Evolutionary conservation across 30 jellyfish, hydroid and myxozoan genomes (phyloP), one percentile per base, ranked within the genome.

Genomic region (Catostylus mosaicus): DNA sequence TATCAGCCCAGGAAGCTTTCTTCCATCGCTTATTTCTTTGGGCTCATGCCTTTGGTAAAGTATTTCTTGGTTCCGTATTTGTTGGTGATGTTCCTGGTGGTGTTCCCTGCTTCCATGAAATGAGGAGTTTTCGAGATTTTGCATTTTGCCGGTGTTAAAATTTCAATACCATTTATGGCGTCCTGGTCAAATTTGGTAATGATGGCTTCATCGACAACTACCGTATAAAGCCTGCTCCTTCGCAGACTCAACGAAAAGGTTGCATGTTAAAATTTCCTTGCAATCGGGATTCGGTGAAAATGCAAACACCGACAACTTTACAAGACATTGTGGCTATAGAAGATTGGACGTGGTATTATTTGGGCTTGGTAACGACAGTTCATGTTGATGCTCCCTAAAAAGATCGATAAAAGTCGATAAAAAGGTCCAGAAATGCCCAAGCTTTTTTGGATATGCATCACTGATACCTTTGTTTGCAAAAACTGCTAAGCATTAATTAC

Each of bases 181-280:
- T 88, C 82, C 73, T 36, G 77, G 89, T 78, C 91, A 87, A 74
- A 87, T 87, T 87, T 87, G 96, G 96, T 56, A 77, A 87, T 59
- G 74, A 46, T 62, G 89, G 79, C 88, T 64, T 24, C 74, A 37
- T 76, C 63, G 31, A 7, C 70, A 30, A 52, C 62, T 75, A 38
- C 80, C 89, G 89, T 78, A 78, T 60, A 54, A 78, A 64, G 89
- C 46, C 6, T 38, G 86, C 86, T 75, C 86, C 86, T 75, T 35
- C 86, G 75, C 59, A 75, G 43, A 8, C 56, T 43, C 56, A 8
- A 6, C 56, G 56, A 6, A 6, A 6, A 8, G 56, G 12, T 8
- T 43, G 30, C 30, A n/a, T 3, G 29, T 52, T 24, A 10, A n/a
- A 16, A 6, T 24, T 3, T 10, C 24, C 3, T 52, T 10, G 24